A percentile compares a stretch with the other conserved stretches of the same genome.
Conservation (phyloP, 2,113 vertebrate species). For the Muntiacus reevesi region DNA sequence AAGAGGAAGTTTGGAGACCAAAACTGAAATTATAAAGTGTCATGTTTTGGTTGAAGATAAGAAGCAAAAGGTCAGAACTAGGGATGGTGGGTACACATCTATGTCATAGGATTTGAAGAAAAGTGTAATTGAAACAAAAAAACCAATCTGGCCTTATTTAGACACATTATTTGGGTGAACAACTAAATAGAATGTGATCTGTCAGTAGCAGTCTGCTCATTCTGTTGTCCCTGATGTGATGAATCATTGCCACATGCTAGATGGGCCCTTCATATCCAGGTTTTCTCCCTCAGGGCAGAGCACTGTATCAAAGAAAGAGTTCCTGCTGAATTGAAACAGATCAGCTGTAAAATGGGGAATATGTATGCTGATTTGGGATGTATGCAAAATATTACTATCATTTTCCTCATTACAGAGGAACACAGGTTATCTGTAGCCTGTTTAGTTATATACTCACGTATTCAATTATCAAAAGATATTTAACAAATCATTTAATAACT, state of each 20-base stretch:
- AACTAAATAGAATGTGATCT: neutral
- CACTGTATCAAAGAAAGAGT: neutral
- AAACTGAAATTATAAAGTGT: neutral
- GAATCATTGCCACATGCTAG: neutral
- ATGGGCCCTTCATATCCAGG: neutral
- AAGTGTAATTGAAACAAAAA: neutral
- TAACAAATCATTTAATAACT: conserved; percentile 59
- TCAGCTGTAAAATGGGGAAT: neutral
- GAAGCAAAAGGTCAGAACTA: conserved; percentile 10
- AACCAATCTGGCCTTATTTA: neutral
- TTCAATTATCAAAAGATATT: conserved; percentile 54
- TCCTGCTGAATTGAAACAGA: neutral
- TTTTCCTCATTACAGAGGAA: neutral
- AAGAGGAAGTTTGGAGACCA: neutral
- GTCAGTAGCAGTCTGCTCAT: neutral
- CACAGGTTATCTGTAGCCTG: conserved; percentile 38
- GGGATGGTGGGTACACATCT: neutral
- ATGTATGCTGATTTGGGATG: neutral
- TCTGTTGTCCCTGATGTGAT: neutral
- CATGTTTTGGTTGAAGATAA: neutral
- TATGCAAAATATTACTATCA: neutral
- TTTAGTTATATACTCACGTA: neutral
- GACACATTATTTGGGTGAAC: neutral
- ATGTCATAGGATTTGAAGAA: neutral
- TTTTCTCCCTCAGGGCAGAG: neutral